A percentile compares a stretch with the other conserved stretches of the same genome.
Evolutionary conservation across 2,113 vertebrate species (phyloP).

Genomic region (Sinocyclocheilus rhinocerous): DNA sequence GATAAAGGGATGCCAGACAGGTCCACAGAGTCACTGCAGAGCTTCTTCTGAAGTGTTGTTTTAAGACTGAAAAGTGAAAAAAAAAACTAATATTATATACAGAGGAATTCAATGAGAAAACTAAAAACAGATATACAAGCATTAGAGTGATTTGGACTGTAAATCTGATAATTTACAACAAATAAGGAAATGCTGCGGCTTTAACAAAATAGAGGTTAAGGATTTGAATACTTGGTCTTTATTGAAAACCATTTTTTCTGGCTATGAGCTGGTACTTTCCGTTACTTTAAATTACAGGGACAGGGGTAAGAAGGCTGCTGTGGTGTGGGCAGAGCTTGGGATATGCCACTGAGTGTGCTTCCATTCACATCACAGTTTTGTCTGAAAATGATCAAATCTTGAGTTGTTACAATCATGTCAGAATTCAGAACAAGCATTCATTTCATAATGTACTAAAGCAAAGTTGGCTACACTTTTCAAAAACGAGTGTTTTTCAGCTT

Average conservation of each 20-base stretch:
- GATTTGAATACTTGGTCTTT: not conserved
- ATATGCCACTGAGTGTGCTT: constrained; percentile 39
- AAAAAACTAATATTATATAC: no score
- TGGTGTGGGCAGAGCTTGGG: no score
- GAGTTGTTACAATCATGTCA: not conserved
- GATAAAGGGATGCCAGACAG: constrained; percentile 85
- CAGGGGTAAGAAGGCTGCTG: constrained; percentile 57
- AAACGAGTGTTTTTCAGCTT: not conserved
- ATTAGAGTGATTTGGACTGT: not conserved
- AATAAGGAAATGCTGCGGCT: not conserved
- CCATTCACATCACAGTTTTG: not conserved
- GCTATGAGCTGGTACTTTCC: not conserved
- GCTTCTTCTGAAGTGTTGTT: constrained; percentile 84
- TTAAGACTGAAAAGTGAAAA: constrained; percentile 77
- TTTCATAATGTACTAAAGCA: not conserved
- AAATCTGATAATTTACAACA: not conserved
- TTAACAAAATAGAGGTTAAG: no score
- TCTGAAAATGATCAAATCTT: not conserved
- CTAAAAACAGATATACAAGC: not conserved
- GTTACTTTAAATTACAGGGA: not conserved
- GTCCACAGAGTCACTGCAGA: constrained; percentile 80
- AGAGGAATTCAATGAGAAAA: not conserved
- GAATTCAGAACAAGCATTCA: not conserved
- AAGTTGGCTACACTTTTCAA: not conserved
- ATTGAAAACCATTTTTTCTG: not conserved